Percentiles rank a stretch among this genome's conserved stretches.
Evolutionary conservation across 2,113 vertebrate species (phyloP).

Genomic region (Haplotaxodon microlepis): DNA sequence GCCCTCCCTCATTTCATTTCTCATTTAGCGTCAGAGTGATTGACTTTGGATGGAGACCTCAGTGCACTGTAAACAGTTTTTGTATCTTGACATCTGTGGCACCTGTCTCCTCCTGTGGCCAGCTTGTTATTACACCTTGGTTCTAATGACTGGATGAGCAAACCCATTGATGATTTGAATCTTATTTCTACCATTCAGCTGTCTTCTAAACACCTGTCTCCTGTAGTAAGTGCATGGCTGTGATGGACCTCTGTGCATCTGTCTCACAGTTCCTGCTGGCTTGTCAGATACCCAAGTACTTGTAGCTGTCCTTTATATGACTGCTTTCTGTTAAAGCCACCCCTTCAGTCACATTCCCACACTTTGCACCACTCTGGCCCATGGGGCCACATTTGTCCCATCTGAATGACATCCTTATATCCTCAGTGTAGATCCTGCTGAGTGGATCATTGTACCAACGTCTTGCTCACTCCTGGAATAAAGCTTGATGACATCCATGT

Average conservation of each 20-base stretch:
- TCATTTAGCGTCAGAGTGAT: not conserved
- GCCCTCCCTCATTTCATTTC: not conserved
- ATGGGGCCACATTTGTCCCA: not conserved
- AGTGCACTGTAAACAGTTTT: not conserved
- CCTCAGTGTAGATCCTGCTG: not conserved
- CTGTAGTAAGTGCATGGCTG: not conserved
- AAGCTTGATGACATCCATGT: not conserved
- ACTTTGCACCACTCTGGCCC: not conserved
- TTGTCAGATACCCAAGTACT: not conserved
- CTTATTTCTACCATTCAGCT: not conserved
- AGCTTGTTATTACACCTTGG: not conserved
- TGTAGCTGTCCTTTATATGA: not conserved
- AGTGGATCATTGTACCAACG: not conserved
- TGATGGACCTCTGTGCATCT: not conserved
- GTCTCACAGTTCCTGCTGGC: not conserved
- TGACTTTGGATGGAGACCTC: not conserved
- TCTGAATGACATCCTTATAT: not conserved
- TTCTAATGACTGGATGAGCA: not conserved
- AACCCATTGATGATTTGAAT: not conserved
- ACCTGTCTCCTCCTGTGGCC: not conserved
- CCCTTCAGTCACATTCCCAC: not conserved
- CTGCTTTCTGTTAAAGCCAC: not conserved
- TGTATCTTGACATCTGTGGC: not conserved
- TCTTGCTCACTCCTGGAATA: not conserved
- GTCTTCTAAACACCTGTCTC: not conserved